These are phyloP conservation scores for Drosophila bunnanda DNA, from an alignment of 2,888 invertebrate species.

Conservation along the genomic window DNA sequence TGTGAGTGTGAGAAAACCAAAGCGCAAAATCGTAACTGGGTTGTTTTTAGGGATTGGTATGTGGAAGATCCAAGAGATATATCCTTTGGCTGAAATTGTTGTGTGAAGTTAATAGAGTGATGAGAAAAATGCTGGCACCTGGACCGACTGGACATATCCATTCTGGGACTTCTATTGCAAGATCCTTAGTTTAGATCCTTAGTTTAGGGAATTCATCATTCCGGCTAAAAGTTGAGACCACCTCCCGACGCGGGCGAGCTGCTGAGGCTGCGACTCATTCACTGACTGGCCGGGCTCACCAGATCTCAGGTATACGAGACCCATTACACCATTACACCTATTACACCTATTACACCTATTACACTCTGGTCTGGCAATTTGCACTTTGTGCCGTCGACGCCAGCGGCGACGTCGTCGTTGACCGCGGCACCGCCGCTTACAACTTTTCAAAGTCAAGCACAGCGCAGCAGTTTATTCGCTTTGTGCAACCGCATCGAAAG, in stretches of 20 bases:
- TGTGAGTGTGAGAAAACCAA: no score
- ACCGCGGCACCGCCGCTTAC: conserved; percentile 31
- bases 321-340: neutral
- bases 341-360: neutral
- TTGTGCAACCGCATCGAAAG: conserved; percentile 59
- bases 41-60: neutral
- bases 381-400: conserved; percentile 38
- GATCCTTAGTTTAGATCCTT: no score
- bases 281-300: neutral
- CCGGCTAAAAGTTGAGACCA: neutral
- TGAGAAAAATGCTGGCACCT: neutral
- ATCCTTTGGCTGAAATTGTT: no score
- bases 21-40: neutral
- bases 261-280: neutral
- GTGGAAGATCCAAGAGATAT: neutral
- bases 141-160: no score
- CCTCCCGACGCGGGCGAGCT: neutral
- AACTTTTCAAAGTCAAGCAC: conserved; percentile 69
- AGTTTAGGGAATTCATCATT: no score
- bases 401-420: conserved; percentile 13
- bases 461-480: conserved; percentile 55
- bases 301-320: conserved; percentile 16
- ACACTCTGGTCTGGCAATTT: conserved; percentile 6
- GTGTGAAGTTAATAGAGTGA: neutral
- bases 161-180: no score